Base-by-base conservation (phyloP, 1,140 invertebrate species). In the Drosophila lowei region DNA sequence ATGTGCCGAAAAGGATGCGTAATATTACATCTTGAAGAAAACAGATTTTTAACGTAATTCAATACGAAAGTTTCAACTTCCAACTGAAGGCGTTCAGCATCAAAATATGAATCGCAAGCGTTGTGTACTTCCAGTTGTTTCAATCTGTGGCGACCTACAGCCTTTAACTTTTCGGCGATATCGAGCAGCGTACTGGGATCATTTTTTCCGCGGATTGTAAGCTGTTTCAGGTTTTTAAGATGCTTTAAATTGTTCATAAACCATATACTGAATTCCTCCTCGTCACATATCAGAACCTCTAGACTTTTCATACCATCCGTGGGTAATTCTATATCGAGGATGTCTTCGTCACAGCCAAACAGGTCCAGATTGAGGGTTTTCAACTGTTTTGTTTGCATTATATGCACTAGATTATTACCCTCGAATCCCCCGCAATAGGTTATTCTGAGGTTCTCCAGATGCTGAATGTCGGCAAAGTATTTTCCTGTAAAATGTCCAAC, bases 401-500 rank as follows among this genome's bases (percentile, higher is more conserved):
- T 62, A 6, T 46, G 16, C 13, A 46, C n/a, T 0, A 86, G 30
- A 9, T 72, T 72, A 2, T 9, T 6, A 3, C 25, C 30, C 7
- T 42, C 23, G 34, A 77, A 65, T 0, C 34, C 3, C 0, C 21
- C 18, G 41, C 81, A 86, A 16, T 68, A 62, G 16, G 77, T 61
- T 2, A 81, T 7, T 1, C 62, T 86, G 2, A 86, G 56, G 8
- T 52, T 43, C 23, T 86, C 68, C 23, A 86, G 50, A 1, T 46
- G 9, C 0, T 25, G 16, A 18, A 78, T 68, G 15, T 58, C 44
- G 0, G 16, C 7, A 30, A 86, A 62, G 50, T 66, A n/a, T 11
- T 34, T 25, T 8, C 81, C 81, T 0, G 61, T 74, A 11, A 88
- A 81, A n/a, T 34, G 42, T 2, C 81, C 81, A 9, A 72, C 43